Percentiles rank a stretch among this genome's conserved stretches.
These are phyloP conservation scores for Ochotona princeps DNA, from an alignment of 2,113 vertebrate species.

Conservation along the genomic window DNA sequence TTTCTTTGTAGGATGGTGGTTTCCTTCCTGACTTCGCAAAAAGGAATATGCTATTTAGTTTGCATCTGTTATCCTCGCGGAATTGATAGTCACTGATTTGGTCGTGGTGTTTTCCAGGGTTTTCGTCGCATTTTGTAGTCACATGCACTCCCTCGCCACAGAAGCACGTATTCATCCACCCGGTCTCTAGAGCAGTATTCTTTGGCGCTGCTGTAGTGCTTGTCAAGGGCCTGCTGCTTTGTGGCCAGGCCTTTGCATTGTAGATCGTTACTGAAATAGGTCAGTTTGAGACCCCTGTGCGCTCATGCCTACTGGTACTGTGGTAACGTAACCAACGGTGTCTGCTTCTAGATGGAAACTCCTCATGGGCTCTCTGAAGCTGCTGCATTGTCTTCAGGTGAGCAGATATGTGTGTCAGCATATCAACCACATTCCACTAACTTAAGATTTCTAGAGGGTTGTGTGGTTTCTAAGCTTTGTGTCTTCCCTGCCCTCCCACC, in stretches of 20 bases:
- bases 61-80: slow-evolving; percentile 62
- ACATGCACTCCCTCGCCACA: background rate
- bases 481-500: slow-evolving; percentile 32
- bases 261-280: slow-evolving; percentile 41
- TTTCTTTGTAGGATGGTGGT: slow-evolving; percentile 50
- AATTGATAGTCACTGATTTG: slow-evolving; percentile 64
- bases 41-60: slow-evolving; percentile 44
- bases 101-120: slow-evolving; percentile 57
- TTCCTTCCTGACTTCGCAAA: slow-evolving; percentile 34
- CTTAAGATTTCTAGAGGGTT: slow-evolving; percentile 41
- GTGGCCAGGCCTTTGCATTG: slow-evolving; percentile 23
- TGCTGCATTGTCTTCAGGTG: slow-evolving; percentile 59
- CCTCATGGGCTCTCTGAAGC: slow-evolving; percentile 34
- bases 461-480: slow-evolving; percentile 56
- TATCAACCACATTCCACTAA: slow-evolving; percentile 38
- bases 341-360: slow-evolving; percentile 60
- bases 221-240: background rate
- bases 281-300: slow-evolving; percentile 46
- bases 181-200: slow-evolving; percentile 17
- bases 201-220: slow-evolving; percentile 31
- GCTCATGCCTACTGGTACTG: slow-evolving; percentile 46
- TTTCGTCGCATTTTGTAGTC: slow-evolving; percentile 44
- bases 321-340: slow-evolving; percentile 45
- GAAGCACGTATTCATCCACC: background rate
- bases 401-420: slow-evolving; percentile 35